A percentile compares a stretch with the other conserved stretches of the same genome.
These are phyloP conservation scores for Carterocephalus palaemon DNA, from an alignment of 2,888 invertebrate genomes.

Conservation along the genomic window DNA sequence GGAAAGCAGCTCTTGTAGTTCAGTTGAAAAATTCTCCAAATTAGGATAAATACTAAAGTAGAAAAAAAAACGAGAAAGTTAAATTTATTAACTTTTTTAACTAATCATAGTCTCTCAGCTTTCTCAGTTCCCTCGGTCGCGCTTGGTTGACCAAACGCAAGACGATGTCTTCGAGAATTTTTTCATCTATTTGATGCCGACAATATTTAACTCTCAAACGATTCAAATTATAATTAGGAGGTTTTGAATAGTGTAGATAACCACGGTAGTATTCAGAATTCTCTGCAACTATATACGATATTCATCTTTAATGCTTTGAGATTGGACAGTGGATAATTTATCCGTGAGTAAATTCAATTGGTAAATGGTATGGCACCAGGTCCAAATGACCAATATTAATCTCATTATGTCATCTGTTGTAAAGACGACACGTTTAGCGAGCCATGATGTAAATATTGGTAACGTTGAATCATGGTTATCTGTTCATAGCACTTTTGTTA, in stretches of 20 bases:
- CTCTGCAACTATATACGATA: constrained; percentile 2
- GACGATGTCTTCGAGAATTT: constrained; percentile 71
- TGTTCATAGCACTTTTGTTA: too few species aligned
- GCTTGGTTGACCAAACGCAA: constrained; percentile 68
- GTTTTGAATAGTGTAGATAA: constrained; percentile 46
- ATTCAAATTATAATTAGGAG: constrained; percentile 76
- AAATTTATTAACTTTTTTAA: too few species aligned
- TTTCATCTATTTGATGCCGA: constrained; percentile 68
- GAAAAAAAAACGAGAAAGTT: too few species aligned
- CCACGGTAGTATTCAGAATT: constrained; percentile 22
- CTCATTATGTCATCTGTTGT: constrained; percentile 66
- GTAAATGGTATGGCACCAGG: constrained; percentile 37
- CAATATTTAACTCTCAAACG: constrained; percentile 75
- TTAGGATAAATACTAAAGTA: too few species aligned
- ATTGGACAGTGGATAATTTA: background rate
- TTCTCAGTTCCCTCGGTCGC: constrained; percentile 49
- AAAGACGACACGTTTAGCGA: constrained; percentile 20
- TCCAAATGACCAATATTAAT: constrained; percentile 71
- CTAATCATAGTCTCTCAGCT: background rate
- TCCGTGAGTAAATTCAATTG: constrained; percentile 14
- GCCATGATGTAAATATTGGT: too few species aligned
- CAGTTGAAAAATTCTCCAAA: too few species aligned
- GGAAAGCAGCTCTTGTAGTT: too few species aligned
- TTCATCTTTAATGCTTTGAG: constrained; percentile 15
- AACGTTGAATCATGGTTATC: too few species aligned